phyloP scores from a whole-genome alignment of 2,888 invertebrate species.

The Tinea trinotella region DNA sequence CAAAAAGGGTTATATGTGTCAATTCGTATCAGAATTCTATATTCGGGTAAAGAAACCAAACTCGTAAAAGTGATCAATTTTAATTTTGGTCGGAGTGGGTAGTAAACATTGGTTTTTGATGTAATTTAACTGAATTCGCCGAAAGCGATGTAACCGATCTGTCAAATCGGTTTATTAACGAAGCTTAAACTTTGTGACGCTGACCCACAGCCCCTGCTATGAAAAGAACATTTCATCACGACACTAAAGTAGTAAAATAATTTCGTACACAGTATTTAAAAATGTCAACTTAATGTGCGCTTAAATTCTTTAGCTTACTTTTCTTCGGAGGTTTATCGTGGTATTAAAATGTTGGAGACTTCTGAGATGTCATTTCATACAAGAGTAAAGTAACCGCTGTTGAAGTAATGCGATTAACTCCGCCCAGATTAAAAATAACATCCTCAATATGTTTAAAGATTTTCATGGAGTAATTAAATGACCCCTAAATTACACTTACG shows the following conservation, averaged over 20 bases:
- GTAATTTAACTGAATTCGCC: constrained; percentile 21
- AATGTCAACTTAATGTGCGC: constrained; percentile 45
- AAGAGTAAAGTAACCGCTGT: neutral
- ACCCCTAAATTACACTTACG: neutral
- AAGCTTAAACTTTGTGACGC: neutral
- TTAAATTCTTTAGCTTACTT: constrained; percentile 39
- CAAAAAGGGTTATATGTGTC: neutral
- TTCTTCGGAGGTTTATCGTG: constrained; percentile 48
- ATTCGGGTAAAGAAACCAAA: neutral
- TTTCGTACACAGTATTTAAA: constrained; percentile 46
- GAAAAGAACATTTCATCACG: constrained; percentile 46
- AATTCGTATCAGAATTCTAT: no score
- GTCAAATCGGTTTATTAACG: constrained; percentile 21
- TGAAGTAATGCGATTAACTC: neutral
- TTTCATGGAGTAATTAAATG: neutral
- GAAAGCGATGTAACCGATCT: constrained; percentile 29
- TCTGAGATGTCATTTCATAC: constrained; percentile 29
- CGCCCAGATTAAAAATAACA: neutral
- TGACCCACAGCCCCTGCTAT: constrained; percentile 19
- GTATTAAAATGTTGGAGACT: constrained; percentile 42
- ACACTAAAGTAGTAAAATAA: constrained; percentile 57
- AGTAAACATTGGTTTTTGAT: constrained; percentile 13
- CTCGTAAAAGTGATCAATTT: neutral
- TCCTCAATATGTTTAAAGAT: neutral
- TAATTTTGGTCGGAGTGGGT: neutral